phyloP scores from a whole-genome alignment of 2,113 vertebrate species.

The Cairina moschata region DNA sequence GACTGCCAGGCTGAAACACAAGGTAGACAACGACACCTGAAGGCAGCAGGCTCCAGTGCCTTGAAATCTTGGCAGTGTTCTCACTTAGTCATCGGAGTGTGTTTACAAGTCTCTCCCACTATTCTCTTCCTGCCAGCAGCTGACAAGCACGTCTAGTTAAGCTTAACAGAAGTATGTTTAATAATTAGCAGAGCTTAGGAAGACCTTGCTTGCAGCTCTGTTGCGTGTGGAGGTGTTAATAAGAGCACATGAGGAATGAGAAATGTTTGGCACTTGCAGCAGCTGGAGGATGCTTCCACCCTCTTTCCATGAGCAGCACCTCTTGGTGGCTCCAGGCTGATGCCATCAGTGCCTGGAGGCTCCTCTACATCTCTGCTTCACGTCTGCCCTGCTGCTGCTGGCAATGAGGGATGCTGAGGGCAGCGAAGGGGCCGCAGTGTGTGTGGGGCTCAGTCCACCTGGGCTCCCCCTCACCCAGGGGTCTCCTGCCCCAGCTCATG shows the following conservation, averaged over 20 bases:
- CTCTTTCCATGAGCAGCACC: background rate
- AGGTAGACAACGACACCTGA: conserved; percentile 55
- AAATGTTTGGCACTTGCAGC: background rate
- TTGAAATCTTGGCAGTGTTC: background rate
- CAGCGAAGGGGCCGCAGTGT: accelerated
- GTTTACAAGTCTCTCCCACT: conserved; percentile 19
- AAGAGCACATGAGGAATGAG: conserved; percentile 15
- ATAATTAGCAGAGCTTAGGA: conserved; percentile 52
- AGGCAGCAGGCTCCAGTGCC: background rate
- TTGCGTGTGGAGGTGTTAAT: conserved; percentile 23
- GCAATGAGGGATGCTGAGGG: background rate
- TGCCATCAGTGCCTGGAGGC: background rate
- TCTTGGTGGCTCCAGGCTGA: background rate
- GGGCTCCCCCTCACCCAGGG: background rate
- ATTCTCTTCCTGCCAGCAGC: conserved; percentile 41
- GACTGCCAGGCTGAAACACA: background rate
- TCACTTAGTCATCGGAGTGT: background rate
- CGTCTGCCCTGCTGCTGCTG: background rate
- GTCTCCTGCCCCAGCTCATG: background rate
- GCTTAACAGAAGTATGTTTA: conserved; percentile 39
- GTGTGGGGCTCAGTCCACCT: background rate
- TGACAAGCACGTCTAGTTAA: conserved; percentile 32
- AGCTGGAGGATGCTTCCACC: background rate
- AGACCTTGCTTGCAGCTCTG: conserved; percentile 33
- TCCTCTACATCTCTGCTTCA: background rate